phyloP scores from a whole-genome alignment of 2,888 invertebrate genomes.

The Mechanitis messenoides region DNA sequence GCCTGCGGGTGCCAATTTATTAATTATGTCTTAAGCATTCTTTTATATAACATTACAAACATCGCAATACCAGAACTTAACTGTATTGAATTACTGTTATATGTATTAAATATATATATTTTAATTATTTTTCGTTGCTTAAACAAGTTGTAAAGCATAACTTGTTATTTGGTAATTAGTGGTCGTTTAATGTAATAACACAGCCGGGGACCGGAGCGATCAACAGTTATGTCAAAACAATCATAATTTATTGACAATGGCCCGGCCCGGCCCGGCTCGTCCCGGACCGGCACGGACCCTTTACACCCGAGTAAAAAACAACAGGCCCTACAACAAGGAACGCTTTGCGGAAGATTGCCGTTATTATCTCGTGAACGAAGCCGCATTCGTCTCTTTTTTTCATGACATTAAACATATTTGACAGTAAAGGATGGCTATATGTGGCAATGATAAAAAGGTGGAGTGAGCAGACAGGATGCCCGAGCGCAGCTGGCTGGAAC shows the following conservation, averaged over 20 bases:
- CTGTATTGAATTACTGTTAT: too few relatives aligned
- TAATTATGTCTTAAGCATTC: too few relatives aligned
- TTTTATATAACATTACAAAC: neutral
- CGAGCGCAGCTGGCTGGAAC: conserved; percentile 73
- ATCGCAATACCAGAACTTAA: neutral
- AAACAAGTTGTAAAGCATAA: conserved; percentile 17
- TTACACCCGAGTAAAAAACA: conserved; percentile 52
- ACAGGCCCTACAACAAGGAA: conserved; percentile 52
- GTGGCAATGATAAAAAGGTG: conserved; percentile 62
- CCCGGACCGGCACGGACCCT: conserved; percentile 37
- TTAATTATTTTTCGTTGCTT: neutral
- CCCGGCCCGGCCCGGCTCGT: conserved; percentile 37
- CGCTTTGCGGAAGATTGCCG: conserved; percentile 65
- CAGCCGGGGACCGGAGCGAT: conserved; percentile 18
- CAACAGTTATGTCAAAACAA: conserved; percentile 45
- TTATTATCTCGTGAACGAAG: conserved; percentile 52
- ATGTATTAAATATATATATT: neutral
- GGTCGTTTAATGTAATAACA: conserved; percentile 20
- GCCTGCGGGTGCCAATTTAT: too few relatives aligned
- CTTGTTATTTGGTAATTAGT: conserved; percentile 21
- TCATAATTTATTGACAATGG: conserved; percentile 55
- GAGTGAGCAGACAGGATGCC: conserved; percentile 72
- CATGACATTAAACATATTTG: conserved; percentile 27
- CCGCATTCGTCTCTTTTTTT: conserved; percentile 45
- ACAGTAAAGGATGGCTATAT: conserved; percentile 50